Base-by-base conservation (phyloP, 2,888 invertebrate species). In the Phalangium opilio region DNA sequence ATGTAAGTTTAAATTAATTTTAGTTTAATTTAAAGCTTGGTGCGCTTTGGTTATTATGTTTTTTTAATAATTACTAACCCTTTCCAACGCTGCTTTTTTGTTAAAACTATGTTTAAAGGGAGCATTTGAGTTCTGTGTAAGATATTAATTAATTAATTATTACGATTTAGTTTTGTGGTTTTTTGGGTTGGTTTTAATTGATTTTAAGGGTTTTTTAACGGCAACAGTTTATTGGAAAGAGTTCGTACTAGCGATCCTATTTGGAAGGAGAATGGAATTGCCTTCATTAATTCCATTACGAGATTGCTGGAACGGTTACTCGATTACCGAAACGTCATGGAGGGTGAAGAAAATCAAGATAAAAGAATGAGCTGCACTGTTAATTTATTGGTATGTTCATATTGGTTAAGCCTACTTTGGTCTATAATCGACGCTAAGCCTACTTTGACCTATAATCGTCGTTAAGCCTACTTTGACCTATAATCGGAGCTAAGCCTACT, bases 341-440 rank as follows among this genome's bases (percentile, higher is more conserved):
- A 90, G 64, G 90, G 90, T 14, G 89, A 91, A 59, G 52, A 93
- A 63, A 90, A 91, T 65, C 73, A 87, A 33, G 90, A 91, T 64
- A 93, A 91, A 64, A 73, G 89, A 50, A 93, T 93, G 90, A 87
- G 89, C 1, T 93, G 91, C 63, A 93, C 91, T 3, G 89, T 91
- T 47, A 93, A 93, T 67, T 71, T 95, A 54, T 71, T 93, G 65
- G 85, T 84, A 66, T 70, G 73, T 59, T 19, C 17, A 34, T n/a
- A 27, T 27, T 27, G 27, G 27, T 27, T 27, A n/a, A n/a, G n/a
- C n/a, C n/a, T n/a, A n/a, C n/a, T n/a, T n/a, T n/a, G n/a, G n/a
- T n/a, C n/a, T n/a, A n/a, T n/a, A n/a, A n/a, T n/a, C n/a, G n/a
- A n/a, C n/a, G n/a, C n/a, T n/a, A n/a, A n/a, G n/a, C n/a, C n/a